Percentiles rank a stretch among this genome's conserved stretches.
Evolutionary conservation across 2,888 invertebrate species (phyloP).

Genomic region (Nomada lathburiana): DNA sequence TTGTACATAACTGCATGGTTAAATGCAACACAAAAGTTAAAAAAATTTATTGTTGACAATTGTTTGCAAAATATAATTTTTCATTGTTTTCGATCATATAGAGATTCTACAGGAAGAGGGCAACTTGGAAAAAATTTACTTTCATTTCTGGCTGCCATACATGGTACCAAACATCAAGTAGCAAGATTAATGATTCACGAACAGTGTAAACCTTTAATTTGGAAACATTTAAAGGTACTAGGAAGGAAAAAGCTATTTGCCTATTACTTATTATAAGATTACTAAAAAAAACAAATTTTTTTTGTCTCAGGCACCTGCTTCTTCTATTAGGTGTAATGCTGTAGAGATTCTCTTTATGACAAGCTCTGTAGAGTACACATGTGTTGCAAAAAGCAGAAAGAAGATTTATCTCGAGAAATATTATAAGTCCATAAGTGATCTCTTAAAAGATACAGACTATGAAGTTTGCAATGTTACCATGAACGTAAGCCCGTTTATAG

Average conservation of each 20-base stretch:
- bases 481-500: conserved; percentile 55
- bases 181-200: conserved; percentile 56
- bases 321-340: conserved; percentile 67
- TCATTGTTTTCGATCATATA: conserved; percentile 61
- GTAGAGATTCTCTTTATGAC: conserved; percentile 68
- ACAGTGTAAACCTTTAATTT: conserved; percentile 59
- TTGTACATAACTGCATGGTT: conserved; percentile 65
- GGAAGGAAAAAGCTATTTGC: background rate
- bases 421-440: conserved; percentile 61
- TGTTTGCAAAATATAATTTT: conserved; percentile 67
- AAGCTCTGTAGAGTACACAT: conserved; percentile 42
- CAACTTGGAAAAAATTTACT: conserved; percentile 68
- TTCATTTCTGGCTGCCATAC: conserved; percentile 56
- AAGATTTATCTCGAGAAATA: conserved; percentile 47
- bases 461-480: conserved; percentile 66
- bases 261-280: background rate
- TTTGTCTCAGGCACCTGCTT: conserved; percentile 65
- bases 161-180: conserved; percentile 37
- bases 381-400: conserved; percentile 16
- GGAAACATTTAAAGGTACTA: conserved; percentile 69
- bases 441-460: conserved; percentile 61
- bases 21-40: conserved; percentile 42
- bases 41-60: conserved; percentile 54
- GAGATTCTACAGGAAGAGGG: conserved; percentile 55
- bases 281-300: background rate